A percentile compares a stretch with the other conserved stretches of the same genome.
phyloP scores from a whole-genome alignment of 2,797 vertebrate genomes.

The Varecia variegata region DNA sequence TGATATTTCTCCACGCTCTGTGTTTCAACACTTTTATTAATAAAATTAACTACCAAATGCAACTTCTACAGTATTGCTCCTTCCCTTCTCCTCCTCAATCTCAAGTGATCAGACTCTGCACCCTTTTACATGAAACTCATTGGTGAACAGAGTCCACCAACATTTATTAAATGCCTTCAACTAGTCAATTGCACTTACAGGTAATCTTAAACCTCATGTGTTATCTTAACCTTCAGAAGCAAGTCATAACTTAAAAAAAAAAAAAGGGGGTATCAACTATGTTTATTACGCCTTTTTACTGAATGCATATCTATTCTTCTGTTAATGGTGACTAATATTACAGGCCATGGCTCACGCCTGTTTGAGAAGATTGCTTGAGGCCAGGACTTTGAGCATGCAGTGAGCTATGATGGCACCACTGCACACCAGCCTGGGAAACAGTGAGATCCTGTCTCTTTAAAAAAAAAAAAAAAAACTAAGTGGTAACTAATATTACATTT shows the following conservation, averaged over 20 bases:
- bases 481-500: neutral
- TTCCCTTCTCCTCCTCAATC: neutral
- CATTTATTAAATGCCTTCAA: neutral
- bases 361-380: neutral
- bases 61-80: neutral
- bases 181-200: neutral
- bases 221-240: neutral
- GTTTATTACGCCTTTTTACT: neutral
- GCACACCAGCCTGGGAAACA: neutral
- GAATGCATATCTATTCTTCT: neutral
- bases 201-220: neutral
- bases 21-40: neutral
- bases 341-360: neutral
- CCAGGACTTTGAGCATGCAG: neutral
- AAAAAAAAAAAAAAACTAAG: neutral
- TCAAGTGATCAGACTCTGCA: neutral
- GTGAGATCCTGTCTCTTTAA: neutral
- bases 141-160: slow-evolving; percentile 35
- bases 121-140: neutral
- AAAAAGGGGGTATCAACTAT: neutral
- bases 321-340: neutral
- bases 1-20: neutral
- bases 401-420: neutral
- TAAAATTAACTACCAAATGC: neutral
- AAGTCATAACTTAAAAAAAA: neutral